These are phyloP conservation scores for Acomys russatus DNA, from an alignment of 2,797 vertebrate genomes.

Conservation along the genomic window DNA sequence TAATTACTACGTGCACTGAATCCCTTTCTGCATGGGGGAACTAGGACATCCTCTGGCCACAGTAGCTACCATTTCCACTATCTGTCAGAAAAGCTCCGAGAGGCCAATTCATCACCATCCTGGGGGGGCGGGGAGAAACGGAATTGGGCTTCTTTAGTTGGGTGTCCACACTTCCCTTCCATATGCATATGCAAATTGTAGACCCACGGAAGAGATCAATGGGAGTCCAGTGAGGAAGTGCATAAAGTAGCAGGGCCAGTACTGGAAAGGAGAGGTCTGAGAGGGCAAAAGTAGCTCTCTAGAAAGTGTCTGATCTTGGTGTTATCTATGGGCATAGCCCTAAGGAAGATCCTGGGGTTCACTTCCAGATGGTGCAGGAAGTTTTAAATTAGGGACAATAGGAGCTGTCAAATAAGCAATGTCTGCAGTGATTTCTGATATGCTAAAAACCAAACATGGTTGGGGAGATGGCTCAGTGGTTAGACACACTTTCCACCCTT, in stretches of 20 bases:
- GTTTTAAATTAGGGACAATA: not conserved
- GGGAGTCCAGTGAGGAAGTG: not conserved
- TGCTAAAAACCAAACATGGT: not conserved
- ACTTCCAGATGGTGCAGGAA: not conserved
- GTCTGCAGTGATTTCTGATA: not conserved
- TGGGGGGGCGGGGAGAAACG: constrained; percentile 68
- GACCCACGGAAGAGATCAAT: not conserved
- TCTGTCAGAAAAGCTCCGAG: constrained; percentile 89
- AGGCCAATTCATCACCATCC: constrained; percentile 88
- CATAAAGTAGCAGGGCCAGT: rapidly evolving
- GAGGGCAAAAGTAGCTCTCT: not conserved
- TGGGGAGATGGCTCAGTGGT: not conserved
- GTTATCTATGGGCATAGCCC: not conserved
- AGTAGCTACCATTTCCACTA: constrained; percentile 85
- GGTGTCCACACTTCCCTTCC: not conserved
- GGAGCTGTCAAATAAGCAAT: not conserved
- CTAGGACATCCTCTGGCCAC: constrained; percentile 89
- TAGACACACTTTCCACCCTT: not conserved
- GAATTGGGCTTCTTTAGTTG: not conserved
- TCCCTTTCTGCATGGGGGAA: constrained; percentile 89
- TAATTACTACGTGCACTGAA: constrained; percentile 94
- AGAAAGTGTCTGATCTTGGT: not conserved
- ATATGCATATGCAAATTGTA: constrained; percentile 11
- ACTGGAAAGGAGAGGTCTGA: not conserved
- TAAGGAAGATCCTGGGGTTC: not conserved